A percentile compares a stretch with the other conserved stretches of the same genome.
Conservation (phyloP, 2,113 vertebrate genomes). For the Chelonoidis abingdonii region DNA sequence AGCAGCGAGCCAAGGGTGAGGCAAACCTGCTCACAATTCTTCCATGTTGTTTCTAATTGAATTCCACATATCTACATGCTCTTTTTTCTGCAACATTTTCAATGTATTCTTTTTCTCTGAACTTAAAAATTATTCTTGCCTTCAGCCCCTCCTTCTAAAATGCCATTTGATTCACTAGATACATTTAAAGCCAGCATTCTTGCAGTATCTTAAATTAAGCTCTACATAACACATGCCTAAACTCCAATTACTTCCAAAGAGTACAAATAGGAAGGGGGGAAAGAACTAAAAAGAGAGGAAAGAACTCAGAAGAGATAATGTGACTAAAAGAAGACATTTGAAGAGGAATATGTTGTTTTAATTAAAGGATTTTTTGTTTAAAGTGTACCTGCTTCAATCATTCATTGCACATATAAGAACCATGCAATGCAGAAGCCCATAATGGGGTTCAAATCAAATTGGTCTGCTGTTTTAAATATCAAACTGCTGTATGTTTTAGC, state of each 20-base stretch:
- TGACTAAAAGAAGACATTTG: conserved; percentile 16
- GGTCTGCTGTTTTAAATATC: not conserved
- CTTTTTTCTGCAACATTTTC: not conserved
- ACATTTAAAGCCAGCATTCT: conserved; percentile 21
- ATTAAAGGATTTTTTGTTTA: not conserved
- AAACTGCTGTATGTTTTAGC: not conserved
- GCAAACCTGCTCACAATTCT: conserved; percentile 17
- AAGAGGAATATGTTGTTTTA: conserved; percentile 32
- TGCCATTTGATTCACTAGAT: not conserved
- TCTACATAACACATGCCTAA: not conserved
- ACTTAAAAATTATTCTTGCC: conserved; percentile 17
- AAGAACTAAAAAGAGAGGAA: not conserved
- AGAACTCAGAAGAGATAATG: not conserved
- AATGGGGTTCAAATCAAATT: conserved; percentile 11
- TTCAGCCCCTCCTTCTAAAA: conserved; percentile 14
- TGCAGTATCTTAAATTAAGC: conserved; percentile 44
- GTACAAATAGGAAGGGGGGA: conserved; percentile 26
- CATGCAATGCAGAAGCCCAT: not conserved
- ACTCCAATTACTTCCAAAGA: conserved; percentile 4
- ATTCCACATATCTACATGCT: not conserved
- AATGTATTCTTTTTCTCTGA: not conserved
- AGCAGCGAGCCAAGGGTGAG: conserved; percentile 39
- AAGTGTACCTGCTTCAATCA: not conserved
- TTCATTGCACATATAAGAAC: conserved; percentile 24
- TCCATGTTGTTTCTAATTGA: not conserved